These are phyloP conservation scores for Pollachius pollachius DNA, from an alignment of 2,113 vertebrate species.

Conservation along the genomic window DNA sequence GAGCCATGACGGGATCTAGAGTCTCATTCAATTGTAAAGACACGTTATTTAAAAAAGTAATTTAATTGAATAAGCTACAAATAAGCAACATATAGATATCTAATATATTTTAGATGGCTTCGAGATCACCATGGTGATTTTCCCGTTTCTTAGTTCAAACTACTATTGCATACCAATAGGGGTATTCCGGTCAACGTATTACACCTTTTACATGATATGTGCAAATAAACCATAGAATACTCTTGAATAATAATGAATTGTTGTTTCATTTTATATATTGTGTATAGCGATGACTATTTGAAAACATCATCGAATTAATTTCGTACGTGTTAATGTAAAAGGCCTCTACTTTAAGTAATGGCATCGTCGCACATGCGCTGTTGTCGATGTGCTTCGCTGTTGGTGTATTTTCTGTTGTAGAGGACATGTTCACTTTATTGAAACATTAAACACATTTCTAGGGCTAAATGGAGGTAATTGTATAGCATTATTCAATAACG, in stretches of 20 bases:
- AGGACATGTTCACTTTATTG: neutral
- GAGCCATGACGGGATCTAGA: too few species aligned
- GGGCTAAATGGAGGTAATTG: slow-evolving; percentile 63
- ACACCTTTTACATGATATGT: too few species aligned
- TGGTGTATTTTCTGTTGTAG: neutral
- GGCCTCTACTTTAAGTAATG: slow-evolving; percentile 1
- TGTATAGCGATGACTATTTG: too few species aligned
- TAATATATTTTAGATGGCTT: neutral
- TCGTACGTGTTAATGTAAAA: too few species aligned
- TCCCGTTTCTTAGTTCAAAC: slow-evolving; percentile 5
- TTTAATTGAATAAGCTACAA: too few species aligned
- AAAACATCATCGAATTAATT: too few species aligned
- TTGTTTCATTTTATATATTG: too few species aligned
- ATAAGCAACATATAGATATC: neutral
- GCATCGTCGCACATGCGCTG: slow-evolving; percentile 47
- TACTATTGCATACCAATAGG: slow-evolving; percentile 20
- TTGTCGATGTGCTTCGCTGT: slow-evolving; percentile 21
- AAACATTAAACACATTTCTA: slow-evolving; percentile 17
- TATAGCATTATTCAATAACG: slow-evolving; percentile 11
- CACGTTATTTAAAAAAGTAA: too few species aligned
- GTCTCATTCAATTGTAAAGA: too few species aligned
- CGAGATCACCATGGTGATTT: slow-evolving; percentile 38
- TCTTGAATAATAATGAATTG: too few species aligned
- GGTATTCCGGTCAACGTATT: neutral
- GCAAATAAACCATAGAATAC: too few species aligned